A percentile compares a stretch with the other conserved stretches of the same genome.
phyloP scores from a whole-genome alignment of 92 coral and sea anemone genomes.

The Epizoanthus illoricatus region DNA sequence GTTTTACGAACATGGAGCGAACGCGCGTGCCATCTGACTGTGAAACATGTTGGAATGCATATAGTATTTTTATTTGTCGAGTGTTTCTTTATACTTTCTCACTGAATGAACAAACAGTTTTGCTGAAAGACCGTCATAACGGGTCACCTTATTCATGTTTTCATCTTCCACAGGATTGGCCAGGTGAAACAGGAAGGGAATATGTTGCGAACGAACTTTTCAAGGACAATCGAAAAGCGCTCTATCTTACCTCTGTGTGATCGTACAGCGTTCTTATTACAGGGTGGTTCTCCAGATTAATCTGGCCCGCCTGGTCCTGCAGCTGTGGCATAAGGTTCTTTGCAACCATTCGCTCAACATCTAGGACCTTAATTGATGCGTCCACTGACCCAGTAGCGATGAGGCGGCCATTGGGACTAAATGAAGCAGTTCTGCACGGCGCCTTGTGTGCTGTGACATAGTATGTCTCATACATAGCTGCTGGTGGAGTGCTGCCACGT shows the following conservation, averaged over 20 bases:
- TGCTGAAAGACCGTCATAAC: too few relatives aligned
- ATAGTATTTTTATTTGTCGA: too few relatives aligned
- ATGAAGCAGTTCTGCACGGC: conserved; percentile 93
- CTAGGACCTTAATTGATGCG: conserved; percentile 93
- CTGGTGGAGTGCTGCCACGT: conserved; percentile 89
- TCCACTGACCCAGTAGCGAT: conserved; percentile 96
- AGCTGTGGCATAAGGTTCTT: conserved; percentile 95
- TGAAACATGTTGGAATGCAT: too few relatives aligned
- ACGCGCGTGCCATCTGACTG: too few relatives aligned
- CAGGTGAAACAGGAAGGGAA: too few relatives aligned
- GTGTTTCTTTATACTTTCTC: too few relatives aligned
- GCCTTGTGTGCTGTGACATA: conserved; percentile 99
- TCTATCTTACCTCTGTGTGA: conserved; percentile 78
- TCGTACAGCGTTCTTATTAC: conserved; percentile 95
- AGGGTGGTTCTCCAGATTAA: conserved; percentile 92
- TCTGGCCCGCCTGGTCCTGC: conserved; percentile 87
- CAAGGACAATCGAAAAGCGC: too few relatives aligned
- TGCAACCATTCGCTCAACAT: conserved; percentile 97
- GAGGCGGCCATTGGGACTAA: conserved; percentile 85
- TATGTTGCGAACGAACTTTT: too few relatives aligned
- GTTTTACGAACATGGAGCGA: too few relatives aligned
- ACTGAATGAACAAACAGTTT: too few relatives aligned
- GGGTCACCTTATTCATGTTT: too few relatives aligned
- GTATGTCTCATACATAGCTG: conserved; percentile 97
- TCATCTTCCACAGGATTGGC: too few relatives aligned